phyloP scores from a whole-genome alignment of 2,888 invertebrate species.

The Clostera curtula region DNA sequence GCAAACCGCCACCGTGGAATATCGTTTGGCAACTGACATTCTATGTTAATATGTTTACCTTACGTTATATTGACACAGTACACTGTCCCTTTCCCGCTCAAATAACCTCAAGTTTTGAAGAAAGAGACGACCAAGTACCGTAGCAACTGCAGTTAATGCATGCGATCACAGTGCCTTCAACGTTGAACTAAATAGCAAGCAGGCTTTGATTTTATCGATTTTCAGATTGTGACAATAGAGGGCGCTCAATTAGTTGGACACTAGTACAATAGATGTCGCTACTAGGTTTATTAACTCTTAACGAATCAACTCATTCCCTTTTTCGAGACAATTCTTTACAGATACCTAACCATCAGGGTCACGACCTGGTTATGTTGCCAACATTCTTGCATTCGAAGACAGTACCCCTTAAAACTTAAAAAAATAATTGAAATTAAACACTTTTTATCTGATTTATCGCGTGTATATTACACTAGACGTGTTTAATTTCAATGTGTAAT shows the following conservation, averaged over 20 bases:
- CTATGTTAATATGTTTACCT: constrained; percentile 58
- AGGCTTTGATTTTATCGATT: constrained; percentile 20
- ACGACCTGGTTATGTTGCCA: too few species aligned
- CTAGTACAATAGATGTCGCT: constrained; percentile 24
- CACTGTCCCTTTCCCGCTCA: constrained; percentile 28
- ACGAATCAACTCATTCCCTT: too few species aligned
- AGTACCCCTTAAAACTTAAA: too few species aligned
- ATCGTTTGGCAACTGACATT: constrained; percentile 48
- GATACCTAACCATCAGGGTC: too few species aligned
- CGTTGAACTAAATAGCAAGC: constrained; percentile 17
- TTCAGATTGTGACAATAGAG: constrained; percentile 10
- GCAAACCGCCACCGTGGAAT: constrained; percentile 43
- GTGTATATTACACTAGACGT: too few species aligned
- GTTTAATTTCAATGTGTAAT: too few species aligned
- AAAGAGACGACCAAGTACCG: constrained; percentile 22
- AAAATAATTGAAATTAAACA: too few species aligned
- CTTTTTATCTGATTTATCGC: too few species aligned
- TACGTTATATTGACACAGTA: constrained; percentile 44
- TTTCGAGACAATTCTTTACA: too few species aligned
- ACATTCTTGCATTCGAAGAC: too few species aligned
- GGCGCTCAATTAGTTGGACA: constrained; percentile 5
- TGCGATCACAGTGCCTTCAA: constrained; percentile 13
- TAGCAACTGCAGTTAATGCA: constrained; percentile 25
- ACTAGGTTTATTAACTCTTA: too few species aligned
- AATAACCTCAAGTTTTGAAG: background rate